These are phyloP conservation scores for Callaeas wilsoni DNA, from an alignment of 2,113 vertebrate genomes.

Conservation along the genomic window DNA sequence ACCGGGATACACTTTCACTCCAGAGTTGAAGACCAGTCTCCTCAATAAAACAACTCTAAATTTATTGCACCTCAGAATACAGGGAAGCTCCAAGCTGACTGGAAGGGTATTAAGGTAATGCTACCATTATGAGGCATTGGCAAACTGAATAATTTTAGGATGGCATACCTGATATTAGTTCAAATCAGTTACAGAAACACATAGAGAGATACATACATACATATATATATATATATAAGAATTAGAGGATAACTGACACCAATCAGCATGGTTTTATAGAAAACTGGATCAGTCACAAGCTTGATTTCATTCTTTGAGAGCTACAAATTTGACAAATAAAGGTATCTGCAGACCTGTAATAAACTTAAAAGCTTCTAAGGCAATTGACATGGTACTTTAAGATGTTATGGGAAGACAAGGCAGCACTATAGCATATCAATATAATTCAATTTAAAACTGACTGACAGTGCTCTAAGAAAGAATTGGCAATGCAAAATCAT, in stretches of 20 bases:
- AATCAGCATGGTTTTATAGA: not conserved
- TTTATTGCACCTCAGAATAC: not conserved
- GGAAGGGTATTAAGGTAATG: not conserved
- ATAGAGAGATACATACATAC: not conserved
- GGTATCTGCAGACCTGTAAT: not conserved
- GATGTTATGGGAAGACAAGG: not conserved
- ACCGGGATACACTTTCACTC: not conserved
- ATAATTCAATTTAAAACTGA: not conserved
- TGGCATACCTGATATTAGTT: not conserved
- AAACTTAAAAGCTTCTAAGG: not conserved
- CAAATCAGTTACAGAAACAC: not conserved
- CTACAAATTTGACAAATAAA: not conserved
- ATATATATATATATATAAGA: not conserved
- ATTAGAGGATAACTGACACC: not conserved
- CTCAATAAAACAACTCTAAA: not conserved
- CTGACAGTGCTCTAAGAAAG: not conserved
- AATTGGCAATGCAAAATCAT: not conserved
- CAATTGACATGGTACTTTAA: not conserved
- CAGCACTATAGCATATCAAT: not conserved
- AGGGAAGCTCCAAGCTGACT: not conserved
- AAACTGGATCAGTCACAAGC: not conserved
- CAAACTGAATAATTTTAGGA: not conserved
- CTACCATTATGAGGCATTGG: not conserved
- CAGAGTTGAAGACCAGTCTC: not conserved
- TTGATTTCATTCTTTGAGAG: not conserved